Evolutionary conservation across 2,113 vertebrate species (phyloP).

Genomic region (Malurus melanocephalus): DNA sequence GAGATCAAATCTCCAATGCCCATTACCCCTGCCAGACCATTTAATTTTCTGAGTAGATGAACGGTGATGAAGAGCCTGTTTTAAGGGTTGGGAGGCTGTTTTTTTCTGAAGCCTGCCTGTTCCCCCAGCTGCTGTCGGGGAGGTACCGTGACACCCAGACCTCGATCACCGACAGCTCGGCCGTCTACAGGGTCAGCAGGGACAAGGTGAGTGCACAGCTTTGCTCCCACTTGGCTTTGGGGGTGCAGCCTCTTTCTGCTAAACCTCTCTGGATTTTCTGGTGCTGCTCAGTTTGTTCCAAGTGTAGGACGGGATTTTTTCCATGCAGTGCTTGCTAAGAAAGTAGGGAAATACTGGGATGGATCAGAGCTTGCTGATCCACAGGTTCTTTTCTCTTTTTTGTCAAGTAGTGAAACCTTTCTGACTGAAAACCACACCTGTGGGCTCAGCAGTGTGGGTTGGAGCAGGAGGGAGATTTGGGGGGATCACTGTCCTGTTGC

Average conservation of each 20-base stretch:
- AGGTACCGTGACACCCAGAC: conserved; percentile 86
- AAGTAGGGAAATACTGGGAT: not conserved
- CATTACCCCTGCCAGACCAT: fast-evolving
- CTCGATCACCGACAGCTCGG: conserved; percentile 87
- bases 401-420: not conserved
- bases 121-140: conserved; percentile 82
- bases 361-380: fast-evolving
- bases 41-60: fast-evolving
- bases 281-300: fast-evolving
- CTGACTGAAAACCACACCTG: not conserved
- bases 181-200: conserved; percentile 76
- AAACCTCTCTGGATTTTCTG: fast-evolving
- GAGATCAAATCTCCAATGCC: fast-evolving
- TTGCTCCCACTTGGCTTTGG: fast-evolving
- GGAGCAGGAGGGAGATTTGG: not conserved
- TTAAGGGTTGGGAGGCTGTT: not conserved
- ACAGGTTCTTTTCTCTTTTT: not conserved
- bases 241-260: not conserved
- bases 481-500: not conserved
- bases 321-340: fast-evolving
- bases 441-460: fast-evolving
- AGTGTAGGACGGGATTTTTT: not conserved
- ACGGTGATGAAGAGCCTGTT: fast-evolving
- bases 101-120: not conserved
- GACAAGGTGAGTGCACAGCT: conserved; percentile 71